Evolutionary conservation across 2,113 vertebrate species (phyloP), one percentile per base, ranked within the genome.

Genomic region (Equus quagga): DNA sequence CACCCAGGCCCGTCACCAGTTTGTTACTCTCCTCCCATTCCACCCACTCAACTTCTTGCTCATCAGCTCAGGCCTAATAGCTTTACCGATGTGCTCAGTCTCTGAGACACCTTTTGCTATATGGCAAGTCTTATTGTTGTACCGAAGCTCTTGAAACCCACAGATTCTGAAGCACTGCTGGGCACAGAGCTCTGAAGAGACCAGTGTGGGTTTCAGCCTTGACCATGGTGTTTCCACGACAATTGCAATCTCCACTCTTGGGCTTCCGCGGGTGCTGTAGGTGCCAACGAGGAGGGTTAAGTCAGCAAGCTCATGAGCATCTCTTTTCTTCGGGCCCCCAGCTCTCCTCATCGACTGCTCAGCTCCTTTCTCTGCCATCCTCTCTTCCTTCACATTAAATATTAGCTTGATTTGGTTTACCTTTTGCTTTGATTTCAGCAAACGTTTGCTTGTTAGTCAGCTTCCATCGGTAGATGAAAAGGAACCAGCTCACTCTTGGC

Each of bases 361-460:
- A 23, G 56, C 75, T 41, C 73, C 72, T 65, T 56, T 46, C 67
- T 62, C 23, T 86, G 54, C 64, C 12, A 15, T 89, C 31, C 5
- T 13, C 60, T 36, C 44, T 54, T 69, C 46, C 26, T 60, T 96
- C 49, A 5, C 26, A 56, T 93, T 91, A 88, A 88, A 75, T 65
- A 85, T 54, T 56, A 91, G 75, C 36, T 70, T 85, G 54, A n/a
- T 85, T 70, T 84, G 70, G 80, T 83, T 62, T 65, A 76, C 65
- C 4, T 1, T 86, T 87, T 78, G 69, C 84, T 94, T 80, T 72
- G 85, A 93, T 96, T 96, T 96, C 73, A 44, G 82, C 60, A 76
- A 96, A 86, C 81, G 78, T 87, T 33, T 67, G 36, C 94, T 94
- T 78, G 60, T 73, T 49, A 76, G 51, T 92, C 95, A 89, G 82